Base-by-base conservation (phyloP, 1,140 invertebrate genomes). In the Choristoneura fumiferana region DNA sequence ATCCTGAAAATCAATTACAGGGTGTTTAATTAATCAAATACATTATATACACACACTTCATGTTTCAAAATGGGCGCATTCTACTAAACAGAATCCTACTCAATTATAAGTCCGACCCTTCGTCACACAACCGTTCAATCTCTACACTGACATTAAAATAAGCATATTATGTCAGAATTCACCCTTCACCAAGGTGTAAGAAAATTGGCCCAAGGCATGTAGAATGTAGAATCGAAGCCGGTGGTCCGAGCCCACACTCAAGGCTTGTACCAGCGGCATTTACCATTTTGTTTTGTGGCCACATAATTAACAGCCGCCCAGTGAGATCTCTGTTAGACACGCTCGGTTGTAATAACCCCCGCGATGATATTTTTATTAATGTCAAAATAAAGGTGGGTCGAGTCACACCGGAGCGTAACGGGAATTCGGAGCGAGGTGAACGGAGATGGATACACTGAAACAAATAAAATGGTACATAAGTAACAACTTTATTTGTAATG, bases 321-420 rank as follows among this genome's bases (percentile, higher is more conserved):
- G 80, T 79, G 79, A 78, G 80, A 81, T 84, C 76, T 84, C 67
- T 77, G 80, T 87, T 87, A 85, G 79, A 84, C 82, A 85, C 84
- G 84, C 84, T 87, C 79, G 76, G 65, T 83, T 81, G 72, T 87
- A 79, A 87, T 87, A 84, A 84, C 80, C 81, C 76, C 75, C 70
- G 71, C 71, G 84, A 85, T 87, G 82, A 87, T 87, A 87, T 87
- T 87, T 87, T 85, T 87, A 87, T 87, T 87, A 87, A 87, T 87
- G 81, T 87, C 84, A 85, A 87, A 85, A 87, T 87, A 84, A 82
- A 84, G 57, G 73, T 69, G 70, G 58, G 60, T 58, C 45, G 63
- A n/a, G 55, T 80, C 65, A 82, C 77, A 79, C 79, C 65, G 80
- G 17, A 8, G 34, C 43, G 72, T 67, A 76, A 59, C 54, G 53